phyloP scores from a whole-genome alignment of 2,888 invertebrate genomes.

The Autographa pulchrina region DNA sequence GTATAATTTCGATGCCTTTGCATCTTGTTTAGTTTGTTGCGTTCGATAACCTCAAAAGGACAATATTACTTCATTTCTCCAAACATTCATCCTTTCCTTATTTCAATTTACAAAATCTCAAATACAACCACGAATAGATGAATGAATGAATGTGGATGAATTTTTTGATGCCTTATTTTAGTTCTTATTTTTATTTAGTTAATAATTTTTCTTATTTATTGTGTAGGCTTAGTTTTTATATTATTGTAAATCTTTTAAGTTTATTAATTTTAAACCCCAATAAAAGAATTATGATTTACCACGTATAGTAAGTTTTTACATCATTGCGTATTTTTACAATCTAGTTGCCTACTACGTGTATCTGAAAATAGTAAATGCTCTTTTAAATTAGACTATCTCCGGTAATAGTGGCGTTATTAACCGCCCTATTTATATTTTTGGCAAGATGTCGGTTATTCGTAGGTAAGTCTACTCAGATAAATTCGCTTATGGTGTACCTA shows the following conservation, averaged over 20 bases:
- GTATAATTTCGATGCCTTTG: conserved; percentile 65
- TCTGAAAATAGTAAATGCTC: conserved; percentile 28
- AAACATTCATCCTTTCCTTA: neutral
- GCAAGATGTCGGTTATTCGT: conserved; percentile 13
- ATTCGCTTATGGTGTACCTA: neutral
- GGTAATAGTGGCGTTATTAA: conserved; percentile 24
- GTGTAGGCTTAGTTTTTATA: too few species aligned
- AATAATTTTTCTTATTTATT: too few species aligned
- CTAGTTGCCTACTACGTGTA: conserved; percentile 16
- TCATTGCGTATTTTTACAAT: conserved; percentile 25
- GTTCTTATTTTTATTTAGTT: too few species aligned
- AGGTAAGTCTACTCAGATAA: neutral
- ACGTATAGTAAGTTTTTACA: conserved; percentile 16
- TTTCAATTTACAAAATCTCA: neutral
- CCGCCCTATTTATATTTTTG: conserved; percentile 29
- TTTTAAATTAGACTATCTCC: conserved; percentile 35
- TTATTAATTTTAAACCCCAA: too few species aligned
- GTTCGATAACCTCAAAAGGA: conserved; percentile 39
- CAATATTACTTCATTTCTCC: neutral
- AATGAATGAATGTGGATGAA: too few species aligned
- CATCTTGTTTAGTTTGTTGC: conserved; percentile 64
- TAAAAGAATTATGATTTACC: too few species aligned
- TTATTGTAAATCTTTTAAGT: too few species aligned
- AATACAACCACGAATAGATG: conserved; percentile 6
- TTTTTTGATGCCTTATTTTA: too few species aligned